phyloP scores from a whole-genome alignment of 2,888 invertebrate species.

The Drosophila seclusa region DNA sequence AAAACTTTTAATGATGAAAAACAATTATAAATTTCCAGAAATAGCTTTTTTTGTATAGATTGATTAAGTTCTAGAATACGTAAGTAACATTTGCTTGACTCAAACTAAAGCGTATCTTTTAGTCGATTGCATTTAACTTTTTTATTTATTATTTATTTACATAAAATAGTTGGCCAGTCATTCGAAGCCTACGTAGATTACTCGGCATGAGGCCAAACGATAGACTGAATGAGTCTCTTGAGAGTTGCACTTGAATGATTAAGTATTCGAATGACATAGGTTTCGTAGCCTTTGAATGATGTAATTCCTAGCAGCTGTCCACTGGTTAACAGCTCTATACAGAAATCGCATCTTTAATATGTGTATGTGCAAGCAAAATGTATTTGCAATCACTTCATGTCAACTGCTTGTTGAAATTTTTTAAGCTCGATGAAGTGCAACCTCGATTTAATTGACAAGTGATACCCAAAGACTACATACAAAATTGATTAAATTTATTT shows the following conservation, averaged over 20 bases:
- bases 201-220: slow-evolving; percentile 21
- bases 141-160: not conserved
- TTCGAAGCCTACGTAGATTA: slow-evolving; percentile 18
- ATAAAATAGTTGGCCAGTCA: slow-evolving; percentile 45
- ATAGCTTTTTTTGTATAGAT: not conserved
- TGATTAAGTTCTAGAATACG: not conserved
- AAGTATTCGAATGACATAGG: slow-evolving; percentile 48
- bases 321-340: slow-evolving; percentile 45
- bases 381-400: slow-evolving; percentile 29
- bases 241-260: slow-evolving; percentile 44
- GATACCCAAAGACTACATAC: not conserved
- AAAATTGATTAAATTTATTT: not conserved
- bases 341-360: slow-evolving; percentile 23
- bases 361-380: slow-evolving; percentile 22
- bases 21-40: not conserved
- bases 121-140: not conserved
- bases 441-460: slow-evolving; percentile 16
- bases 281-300: slow-evolving; percentile 46
- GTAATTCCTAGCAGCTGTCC: slow-evolving; percentile 34
- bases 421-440: slow-evolving; percentile 4
- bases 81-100: not conserved
- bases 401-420: not conserved
- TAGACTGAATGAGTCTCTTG: slow-evolving; percentile 31
- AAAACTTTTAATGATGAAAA: not conserved
- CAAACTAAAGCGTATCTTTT: slow-evolving; percentile 3